Percentiles rank a stretch among this genome's conserved stretches.
Conservation (phyloP, 2,797 vertebrate genomes). For the Hipposideros larvatus region DNA sequence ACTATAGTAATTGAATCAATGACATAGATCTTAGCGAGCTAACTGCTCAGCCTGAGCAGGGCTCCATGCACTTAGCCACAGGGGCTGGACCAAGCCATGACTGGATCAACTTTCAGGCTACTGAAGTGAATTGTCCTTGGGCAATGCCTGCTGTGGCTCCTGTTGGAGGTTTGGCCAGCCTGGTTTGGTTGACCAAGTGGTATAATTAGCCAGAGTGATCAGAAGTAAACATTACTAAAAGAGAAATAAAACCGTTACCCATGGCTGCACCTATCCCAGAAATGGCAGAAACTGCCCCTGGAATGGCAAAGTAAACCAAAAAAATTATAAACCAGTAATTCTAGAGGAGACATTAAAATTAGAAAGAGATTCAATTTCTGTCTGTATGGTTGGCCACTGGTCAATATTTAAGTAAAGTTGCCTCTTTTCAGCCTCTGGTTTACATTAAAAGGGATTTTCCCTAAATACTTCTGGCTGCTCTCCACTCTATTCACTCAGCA, state of each 20-base stretch:
- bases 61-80: not conserved
- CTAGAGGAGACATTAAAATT: conserved; percentile 40
- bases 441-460: conserved; percentile 31
- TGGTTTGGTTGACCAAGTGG: conserved; percentile 44
- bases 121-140: not conserved
- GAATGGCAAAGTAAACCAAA: not conserved
- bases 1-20: not conserved
- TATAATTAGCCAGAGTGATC: conserved; percentile 66
- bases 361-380: conserved; percentile 29
- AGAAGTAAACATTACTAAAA: conserved; percentile 50
- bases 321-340: not conserved
- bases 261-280: not conserved
- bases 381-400: not conserved
- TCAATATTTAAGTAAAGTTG: conserved; percentile 44
- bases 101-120: not conserved
- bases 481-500: not conserved
- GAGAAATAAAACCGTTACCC: conserved; percentile 33
- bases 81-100: not conserved
- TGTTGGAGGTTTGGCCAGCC: not conserved
- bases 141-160: not conserved
- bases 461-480: not conserved
- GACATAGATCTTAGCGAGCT: not conserved
- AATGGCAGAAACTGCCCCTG: not conserved
- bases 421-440: conserved; percentile 35
- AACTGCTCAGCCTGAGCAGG: not conserved